These are phyloP conservation scores for Pyrrhura leucotis DNA, from an alignment of 2,797 vertebrate species.

Conservation along the genomic window DNA sequence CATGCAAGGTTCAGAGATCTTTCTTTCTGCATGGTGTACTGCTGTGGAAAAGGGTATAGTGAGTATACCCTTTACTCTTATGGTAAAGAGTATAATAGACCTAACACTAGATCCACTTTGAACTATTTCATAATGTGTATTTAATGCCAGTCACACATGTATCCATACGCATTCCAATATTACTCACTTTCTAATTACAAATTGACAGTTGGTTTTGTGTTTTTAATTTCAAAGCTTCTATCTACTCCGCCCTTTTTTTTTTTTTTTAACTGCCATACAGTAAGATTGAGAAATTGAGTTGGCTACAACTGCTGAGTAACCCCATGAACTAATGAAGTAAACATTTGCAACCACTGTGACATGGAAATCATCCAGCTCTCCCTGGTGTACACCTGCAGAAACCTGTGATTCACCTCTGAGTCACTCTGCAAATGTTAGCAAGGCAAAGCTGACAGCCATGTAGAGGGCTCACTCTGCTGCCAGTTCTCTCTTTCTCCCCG, in stretches of 20 bases:
- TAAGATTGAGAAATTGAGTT: slow-evolving; percentile 74
- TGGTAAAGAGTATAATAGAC: not conserved
- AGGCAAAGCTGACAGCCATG: slow-evolving; percentile 68
- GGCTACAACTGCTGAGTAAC: slow-evolving; percentile 77
- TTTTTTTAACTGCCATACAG: slow-evolving; percentile 42
- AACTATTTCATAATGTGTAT: not conserved
- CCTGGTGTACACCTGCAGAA: slow-evolving; percentile 82
- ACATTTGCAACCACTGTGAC: slow-evolving; percentile 78
- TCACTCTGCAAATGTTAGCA: slow-evolving; percentile 78
- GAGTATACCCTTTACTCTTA: not conserved
- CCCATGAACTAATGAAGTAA: slow-evolving; percentile 83
- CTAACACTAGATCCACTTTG: not conserved
- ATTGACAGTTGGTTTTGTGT: slow-evolving; percentile 20
- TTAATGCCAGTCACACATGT: not conserved
- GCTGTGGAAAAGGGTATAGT: not conserved
- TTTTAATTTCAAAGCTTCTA: slow-evolving; percentile 45
- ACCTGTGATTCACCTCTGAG: slow-evolving; percentile 84
- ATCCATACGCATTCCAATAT: slow-evolving; percentile 13
- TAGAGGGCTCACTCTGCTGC: slow-evolving; percentile 71
- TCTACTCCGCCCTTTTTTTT: not conserved
- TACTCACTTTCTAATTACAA: slow-evolving; percentile 57
- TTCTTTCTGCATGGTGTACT: not conserved
- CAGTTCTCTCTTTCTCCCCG: slow-evolving; percentile 68
- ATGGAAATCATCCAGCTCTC: slow-evolving; percentile 79
- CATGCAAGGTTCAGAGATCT: not conserved